phyloP scores from a whole-genome alignment of 2,113 vertebrate genomes.

The Anas platyrhynchos region DNA sequence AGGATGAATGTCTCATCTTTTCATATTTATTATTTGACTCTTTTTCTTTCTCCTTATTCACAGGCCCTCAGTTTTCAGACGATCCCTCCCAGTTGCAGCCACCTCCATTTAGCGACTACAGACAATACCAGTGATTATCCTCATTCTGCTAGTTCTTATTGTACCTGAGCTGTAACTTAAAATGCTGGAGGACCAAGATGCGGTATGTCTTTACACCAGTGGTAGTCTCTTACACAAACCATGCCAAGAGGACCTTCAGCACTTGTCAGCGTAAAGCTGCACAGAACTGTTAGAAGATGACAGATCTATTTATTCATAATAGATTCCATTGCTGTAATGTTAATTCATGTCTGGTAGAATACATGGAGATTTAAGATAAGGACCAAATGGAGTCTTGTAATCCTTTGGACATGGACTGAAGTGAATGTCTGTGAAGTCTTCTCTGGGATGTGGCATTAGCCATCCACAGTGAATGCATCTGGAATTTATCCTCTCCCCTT shows the following conservation, averaged over 20 bases:
- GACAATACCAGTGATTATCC: constrained; percentile 87
- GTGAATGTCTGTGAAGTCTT: not conserved
- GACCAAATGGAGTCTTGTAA: constrained; percentile 18
- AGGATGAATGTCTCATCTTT: not conserved
- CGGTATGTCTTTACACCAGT: not conserved
- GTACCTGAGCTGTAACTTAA: not conserved
- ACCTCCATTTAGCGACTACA: constrained; percentile 87
- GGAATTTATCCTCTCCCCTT: not conserved
- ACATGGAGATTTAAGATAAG: constrained; percentile 47
- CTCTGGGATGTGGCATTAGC: not conserved
- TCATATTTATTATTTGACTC: not conserved
- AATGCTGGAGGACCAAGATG: not conserved
- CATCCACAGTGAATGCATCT: not conserved
- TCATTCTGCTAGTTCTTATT: not conserved
- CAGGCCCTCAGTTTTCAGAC: constrained; percentile 89
- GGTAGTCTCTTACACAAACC: not conserved
- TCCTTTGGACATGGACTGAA: not conserved
- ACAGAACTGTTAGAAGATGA: not conserved
- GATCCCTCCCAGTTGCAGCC: constrained; percentile 84
- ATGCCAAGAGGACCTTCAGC: constrained; percentile 5
- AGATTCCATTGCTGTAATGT: constrained; percentile 49
- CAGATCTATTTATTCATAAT: constrained; percentile 70
- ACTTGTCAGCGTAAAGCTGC: constrained; percentile 17
- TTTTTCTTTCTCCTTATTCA: not conserved
- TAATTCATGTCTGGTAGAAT: constrained; percentile 27